Base-by-base conservation (phyloP, 2,888 invertebrate species). In the Nomada goodeniana region DNA sequence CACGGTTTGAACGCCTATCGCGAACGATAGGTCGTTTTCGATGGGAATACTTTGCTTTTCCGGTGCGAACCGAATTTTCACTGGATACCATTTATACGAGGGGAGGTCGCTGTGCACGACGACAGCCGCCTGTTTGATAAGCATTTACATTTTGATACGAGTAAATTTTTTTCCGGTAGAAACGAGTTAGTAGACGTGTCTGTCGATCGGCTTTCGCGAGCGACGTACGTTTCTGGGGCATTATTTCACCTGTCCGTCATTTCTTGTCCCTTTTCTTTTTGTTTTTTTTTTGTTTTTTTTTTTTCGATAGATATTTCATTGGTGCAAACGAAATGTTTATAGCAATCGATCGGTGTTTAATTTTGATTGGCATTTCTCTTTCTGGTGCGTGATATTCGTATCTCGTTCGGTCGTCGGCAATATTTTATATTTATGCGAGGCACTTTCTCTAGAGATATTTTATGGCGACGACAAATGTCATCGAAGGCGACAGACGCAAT, bases 61-160 rank as follows among this genome's bases (percentile, higher is more conserved):
- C 23, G 15, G 42, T 67, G 57, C 64, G 50, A 26, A 63, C 42
- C 50, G 77, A 26, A 83, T 29, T 86, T 88, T 88, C 86, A 79
- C 76, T 78, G 78, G 74, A 76, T 83, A 84, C 20, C 84, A 73
- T 90, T 88, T 81, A 83, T 2, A 47, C 47, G 13, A 15, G 15
- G 68, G 74, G 42, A 59, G 64, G 64, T 74, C 50, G 70, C 61
- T 52, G 42, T 44, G 36, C 36, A 47, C 13, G 52, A 57, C 1
- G 44, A 29, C 44, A 65, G 53, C 52, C n/a, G 76, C 44, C 44
- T 64, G 42, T 69, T 69, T 85, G 82, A 82, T 89, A 88, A 57
- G 84, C 83, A 86, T 87, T 88, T 86, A 88, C 67, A 83, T 70
- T 89, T 89, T 89, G 87, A 87, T 89, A 85, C 80, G 57, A 20